These are phyloP conservation scores for Drosophila birchii DNA, from an alignment of 2,888 invertebrate genomes.

Conservation along the genomic window DNA sequence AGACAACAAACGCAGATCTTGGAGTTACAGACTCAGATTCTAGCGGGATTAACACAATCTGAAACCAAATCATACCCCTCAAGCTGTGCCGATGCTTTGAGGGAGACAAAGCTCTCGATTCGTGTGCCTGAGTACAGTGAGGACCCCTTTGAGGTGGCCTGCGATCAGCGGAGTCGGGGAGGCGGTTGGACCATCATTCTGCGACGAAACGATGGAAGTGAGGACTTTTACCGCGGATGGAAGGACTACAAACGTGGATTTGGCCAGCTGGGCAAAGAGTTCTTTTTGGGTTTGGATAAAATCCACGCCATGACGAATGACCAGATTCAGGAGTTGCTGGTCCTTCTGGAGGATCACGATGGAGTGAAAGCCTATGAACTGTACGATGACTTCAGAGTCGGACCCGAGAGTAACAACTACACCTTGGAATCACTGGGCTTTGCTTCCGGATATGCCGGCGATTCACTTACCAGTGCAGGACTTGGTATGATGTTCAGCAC, in stretches of 20 bases:
- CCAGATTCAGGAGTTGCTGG: background rate
- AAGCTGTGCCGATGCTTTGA: background rate
- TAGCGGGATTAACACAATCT: background rate
- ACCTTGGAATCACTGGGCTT: slow-evolving; percentile 8
- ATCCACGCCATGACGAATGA: background rate
- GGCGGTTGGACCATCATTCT: slow-evolving; percentile 20
- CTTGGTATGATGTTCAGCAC: slow-evolving; percentile 2
- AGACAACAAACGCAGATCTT: slow-evolving; percentile 3
- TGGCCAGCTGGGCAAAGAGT: slow-evolving; percentile 17
- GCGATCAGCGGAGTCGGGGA: background rate
- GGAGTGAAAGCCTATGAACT: background rate
- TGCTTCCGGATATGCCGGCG: background rate
- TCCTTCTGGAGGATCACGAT: background rate
- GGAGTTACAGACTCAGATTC: background rate
- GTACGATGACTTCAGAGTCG: slow-evolving; percentile 2
- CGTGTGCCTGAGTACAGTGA: slow-evolving; percentile 11
- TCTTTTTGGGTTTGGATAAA: slow-evolving; percentile 22
- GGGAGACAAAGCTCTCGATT: background rate
- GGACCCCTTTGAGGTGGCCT: slow-evolving; percentile 3
- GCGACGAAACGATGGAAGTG: slow-evolving; percentile 9
- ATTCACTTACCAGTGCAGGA: background rate
- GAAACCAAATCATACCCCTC: background rate
- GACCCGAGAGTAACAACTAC: slow-evolving; percentile 4
- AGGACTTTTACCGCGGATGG: slow-evolving; percentile 4
- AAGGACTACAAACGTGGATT: slow-evolving; percentile 22